Evolutionary conservation across 2,113 vertebrate species (phyloP).

Genomic region (Cavia porcellus): DNA sequence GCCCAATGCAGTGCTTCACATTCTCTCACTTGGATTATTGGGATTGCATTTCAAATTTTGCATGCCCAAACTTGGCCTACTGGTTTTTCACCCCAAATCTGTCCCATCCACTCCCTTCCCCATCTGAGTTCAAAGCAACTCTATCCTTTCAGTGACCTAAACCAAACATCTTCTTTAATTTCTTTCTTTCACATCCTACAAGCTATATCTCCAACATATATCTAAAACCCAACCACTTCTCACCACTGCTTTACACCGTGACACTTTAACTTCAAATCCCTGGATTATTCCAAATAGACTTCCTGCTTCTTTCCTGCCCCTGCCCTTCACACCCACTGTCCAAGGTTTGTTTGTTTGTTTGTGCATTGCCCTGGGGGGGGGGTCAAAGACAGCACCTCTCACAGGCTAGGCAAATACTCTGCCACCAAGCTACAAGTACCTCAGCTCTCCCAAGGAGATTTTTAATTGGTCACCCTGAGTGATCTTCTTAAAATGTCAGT

Average conservation of each 20-base stretch:
- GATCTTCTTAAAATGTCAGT: background rate
- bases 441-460: background rate
- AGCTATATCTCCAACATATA: background rate
- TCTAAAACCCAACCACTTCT: background rate
- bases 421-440: background rate
- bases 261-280: background rate
- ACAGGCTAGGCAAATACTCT: background rate
- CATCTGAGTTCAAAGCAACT: slow-evolving; percentile 9
- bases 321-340: background rate
- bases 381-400: background rate
- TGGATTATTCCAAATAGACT: slow-evolving; percentile 3
- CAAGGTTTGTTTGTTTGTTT: background rate
- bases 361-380: background rate
- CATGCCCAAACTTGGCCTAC: background rate
- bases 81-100: background rate
- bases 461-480: background rate
- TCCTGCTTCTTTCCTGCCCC: background rate
- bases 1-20: background rate
- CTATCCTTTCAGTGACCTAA: background rate
- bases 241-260: background rate
- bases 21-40: background rate
- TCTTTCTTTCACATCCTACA: background rate
- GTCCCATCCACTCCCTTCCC: background rate
- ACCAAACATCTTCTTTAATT: background rate
- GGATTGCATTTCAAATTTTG: slow-evolving; percentile 39